Base-by-base conservation (phyloP, 2,797 vertebrate genomes). In the Siniperca obscura region DNA sequence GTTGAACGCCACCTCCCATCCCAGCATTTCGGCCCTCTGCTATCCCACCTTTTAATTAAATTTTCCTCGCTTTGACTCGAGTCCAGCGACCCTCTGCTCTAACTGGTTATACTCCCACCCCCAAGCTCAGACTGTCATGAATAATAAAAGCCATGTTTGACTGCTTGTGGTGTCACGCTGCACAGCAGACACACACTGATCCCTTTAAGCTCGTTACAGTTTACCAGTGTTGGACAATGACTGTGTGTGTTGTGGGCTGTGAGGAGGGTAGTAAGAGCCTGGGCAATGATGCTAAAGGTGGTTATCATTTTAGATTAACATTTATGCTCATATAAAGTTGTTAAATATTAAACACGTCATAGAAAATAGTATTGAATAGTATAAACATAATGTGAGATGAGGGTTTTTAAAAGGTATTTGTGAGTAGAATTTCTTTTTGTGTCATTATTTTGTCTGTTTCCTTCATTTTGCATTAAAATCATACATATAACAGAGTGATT, bases 41-140 rank as follows among this genome's bases (percentile, higher is more conserved):
- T 40, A 6, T 66, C 55, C 62, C 55, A 55, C 71, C n/a, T 60
- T 60, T 77, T 48, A 42, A 22, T 70, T 81, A 59, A 10, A 21
- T 77, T 71, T 60, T 36, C 64, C 36, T 42, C 46, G 9, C 73
- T 64, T 52, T 40, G 62, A 71, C 69, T 73, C 0, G 11, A 62
- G 79, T 77, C 57, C 64, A 38, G n/a, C 14, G 62, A 60, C 78
- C 76, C 53, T 67, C 38, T 9, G 5, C 69, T 72, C 34, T 30
- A 13, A 78, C 64, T 14, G 36, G 36, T 81, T 14, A 12, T 57
- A 61, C 34, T 61, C 65, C 61, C 76, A 25, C 68, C 67, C 30
- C 67, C 40, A 5, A 38, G 69, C 82, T 83, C 80, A 52, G 65
- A 70, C 85, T 68, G 80, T 79, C 88, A 76, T 75, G 73, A 91